Percentiles rank a stretch among this genome's conserved stretches.
Evolutionary conservation across 2,113 vertebrate genomes (phyloP).

Genomic region (Apaloderma vittatum): DNA sequence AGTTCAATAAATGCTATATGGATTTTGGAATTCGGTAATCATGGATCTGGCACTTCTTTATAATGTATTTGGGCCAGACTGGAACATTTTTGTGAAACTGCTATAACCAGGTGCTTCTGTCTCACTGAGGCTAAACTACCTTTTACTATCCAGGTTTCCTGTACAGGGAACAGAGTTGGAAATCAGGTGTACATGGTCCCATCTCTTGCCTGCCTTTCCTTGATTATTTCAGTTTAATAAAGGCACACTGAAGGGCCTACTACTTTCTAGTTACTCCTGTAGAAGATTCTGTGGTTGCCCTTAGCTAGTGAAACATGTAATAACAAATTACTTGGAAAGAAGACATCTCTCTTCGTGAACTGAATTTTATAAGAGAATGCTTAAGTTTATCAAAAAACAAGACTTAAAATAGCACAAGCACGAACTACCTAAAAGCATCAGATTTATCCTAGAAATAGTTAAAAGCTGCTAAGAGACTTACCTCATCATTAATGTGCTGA

Average conservation of each 20-base stretch:
- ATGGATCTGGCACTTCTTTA: slow-evolving; percentile 14
- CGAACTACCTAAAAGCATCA: not conserved
- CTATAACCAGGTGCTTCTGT: slow-evolving; percentile 8
- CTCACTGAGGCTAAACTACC: not conserved
- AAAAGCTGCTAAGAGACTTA: not conserved
- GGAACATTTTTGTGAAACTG: not conserved
- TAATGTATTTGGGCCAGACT: not conserved
- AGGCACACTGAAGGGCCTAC: not conserved
- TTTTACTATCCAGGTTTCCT: not conserved
- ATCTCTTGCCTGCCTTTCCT: not conserved
- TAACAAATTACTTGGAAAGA: not conserved
- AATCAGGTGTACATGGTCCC: not conserved
- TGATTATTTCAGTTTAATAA: not conserved
- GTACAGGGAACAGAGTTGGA: not conserved
- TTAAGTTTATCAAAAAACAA: not conserved
- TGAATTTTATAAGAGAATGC: not conserved
- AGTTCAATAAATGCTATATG: slow-evolving; percentile 10
- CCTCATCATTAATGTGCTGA: not conserved
- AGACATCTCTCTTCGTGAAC: not conserved
- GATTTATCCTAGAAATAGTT: not conserved
- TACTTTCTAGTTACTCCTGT: not conserved
- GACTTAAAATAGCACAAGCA: not conserved
- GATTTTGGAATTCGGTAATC: slow-evolving; percentile 10
- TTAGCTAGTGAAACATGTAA: not conserved
- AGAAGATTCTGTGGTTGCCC: not conserved